phyloP scores from a whole-genome alignment of 2,797 vertebrate genomes.

The Arnoldichthys spilopterus region DNA sequence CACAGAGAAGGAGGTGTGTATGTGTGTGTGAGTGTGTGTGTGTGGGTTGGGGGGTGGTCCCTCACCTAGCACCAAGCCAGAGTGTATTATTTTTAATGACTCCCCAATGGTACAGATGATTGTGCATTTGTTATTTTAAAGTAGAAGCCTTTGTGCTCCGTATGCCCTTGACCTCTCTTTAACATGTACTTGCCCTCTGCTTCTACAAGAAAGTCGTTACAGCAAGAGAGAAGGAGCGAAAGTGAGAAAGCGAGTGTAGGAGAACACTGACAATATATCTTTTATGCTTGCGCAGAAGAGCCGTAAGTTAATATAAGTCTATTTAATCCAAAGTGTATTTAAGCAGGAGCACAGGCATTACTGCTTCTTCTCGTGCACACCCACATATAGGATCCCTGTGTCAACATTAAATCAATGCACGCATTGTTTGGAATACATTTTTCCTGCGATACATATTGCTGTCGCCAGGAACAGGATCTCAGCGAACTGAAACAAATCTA shows the following conservation, averaged over 20 bases:
- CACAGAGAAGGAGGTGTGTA: conserved; percentile 73
- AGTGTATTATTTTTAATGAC: conserved; percentile 89
- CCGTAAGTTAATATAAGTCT: conserved; percentile 28
- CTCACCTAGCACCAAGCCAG: conserved; percentile 72
- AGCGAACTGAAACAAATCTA: conserved; percentile 42
- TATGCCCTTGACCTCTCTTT: conserved; percentile 65
- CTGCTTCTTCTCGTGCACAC: conserved; percentile 22
- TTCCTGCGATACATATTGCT: too few species aligned
- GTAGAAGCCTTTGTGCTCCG: conserved; percentile 46
- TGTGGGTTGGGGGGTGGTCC: conserved; percentile 7
- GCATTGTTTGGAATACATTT: conserved; percentile 22
- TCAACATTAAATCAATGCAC: conserved; percentile 34
- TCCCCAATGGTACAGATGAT: conserved; percentile 73
- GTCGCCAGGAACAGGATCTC: conserved; percentile 31
- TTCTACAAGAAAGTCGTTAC: conserved; percentile 43
- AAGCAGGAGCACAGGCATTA: conserved; percentile 34
- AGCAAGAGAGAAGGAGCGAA: conserved; percentile 24
- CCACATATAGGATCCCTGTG: conserved; percentile 25
- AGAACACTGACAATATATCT: conserved; percentile 30
- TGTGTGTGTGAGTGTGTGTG: not conserved
- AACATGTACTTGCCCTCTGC: conserved; percentile 48
- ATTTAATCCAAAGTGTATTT: conserved; percentile 44
- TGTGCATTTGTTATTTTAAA: conserved; percentile 78
- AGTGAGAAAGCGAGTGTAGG: conserved; percentile 13
- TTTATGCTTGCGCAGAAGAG: conserved; percentile 27